Evolutionary conservation across 2,888 invertebrate genomes (phyloP).

Genomic region (Orthonevra nobilis): DNA sequence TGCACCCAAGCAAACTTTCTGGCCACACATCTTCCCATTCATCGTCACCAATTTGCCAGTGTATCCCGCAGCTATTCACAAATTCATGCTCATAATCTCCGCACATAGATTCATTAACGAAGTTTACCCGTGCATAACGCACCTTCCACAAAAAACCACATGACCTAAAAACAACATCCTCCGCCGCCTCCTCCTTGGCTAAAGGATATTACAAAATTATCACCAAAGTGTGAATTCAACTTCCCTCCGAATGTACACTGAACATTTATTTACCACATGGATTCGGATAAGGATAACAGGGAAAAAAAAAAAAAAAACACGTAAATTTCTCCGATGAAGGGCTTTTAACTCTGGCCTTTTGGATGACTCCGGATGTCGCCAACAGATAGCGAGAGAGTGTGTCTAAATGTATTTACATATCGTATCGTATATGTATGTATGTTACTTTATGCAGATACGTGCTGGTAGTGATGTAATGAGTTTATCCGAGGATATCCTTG

Average conservation of each 20-base stretch:
- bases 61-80: neutral
- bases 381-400: conserved; percentile 19
- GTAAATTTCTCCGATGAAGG: neutral
- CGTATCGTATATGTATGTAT: conserved; percentile 38
- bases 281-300: neutral
- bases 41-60: neutral
- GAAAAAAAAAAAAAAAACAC: neutral
- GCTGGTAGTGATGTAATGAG: conserved; percentile 53
- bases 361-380: conserved; percentile 18
- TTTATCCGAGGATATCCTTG: conserved; percentile 44
- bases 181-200: neutral
- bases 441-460: conserved; percentile 63
- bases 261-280: conserved; percentile 45
- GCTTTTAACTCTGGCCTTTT: conserved; percentile 11
- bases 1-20: neutral
- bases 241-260: conserved; percentile 22
- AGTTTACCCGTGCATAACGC: conserved; percentile 13
- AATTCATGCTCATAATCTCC: neutral
- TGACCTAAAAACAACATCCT: neutral
- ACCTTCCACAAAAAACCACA: conserved; percentile 6
- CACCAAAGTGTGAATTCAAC: conserved; percentile 49
- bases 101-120: conserved; percentile 34
- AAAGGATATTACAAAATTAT: conserved; percentile 18
- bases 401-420: conserved; percentile 8
- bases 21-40: too few species aligned